Base-by-base conservation (phyloP, 2,797 vertebrate species). In the Hypotaenidia philippensis region DNA sequence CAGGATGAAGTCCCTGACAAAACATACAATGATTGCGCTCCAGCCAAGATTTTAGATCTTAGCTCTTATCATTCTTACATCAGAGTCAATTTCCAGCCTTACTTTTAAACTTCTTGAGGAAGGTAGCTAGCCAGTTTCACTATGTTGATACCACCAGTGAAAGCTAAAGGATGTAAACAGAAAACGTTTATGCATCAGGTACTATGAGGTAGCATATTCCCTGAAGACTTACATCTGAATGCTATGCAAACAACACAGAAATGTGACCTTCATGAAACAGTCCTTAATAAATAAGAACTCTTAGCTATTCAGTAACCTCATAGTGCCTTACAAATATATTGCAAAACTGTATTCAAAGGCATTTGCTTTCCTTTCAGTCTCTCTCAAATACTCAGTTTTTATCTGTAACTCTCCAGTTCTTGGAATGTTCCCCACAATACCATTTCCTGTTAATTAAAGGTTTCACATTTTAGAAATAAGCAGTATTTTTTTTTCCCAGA, bases 391-490 rank as follows among this genome's bases (percentile, higher is more conserved):
- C 19, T 72, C 47, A 34, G 3, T 7, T 81, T 91, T 95, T 57
- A 76, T 59, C 63, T 87, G 59, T 14, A 84, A 2, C 11, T 55
- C n/a, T 79, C 23, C 38, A 72, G 13, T 79, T 91, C 63, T 76
- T 83, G 27, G 22, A 91, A 86, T 44, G 18, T 44, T 32, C 63
- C 38, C 18, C 32, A 70, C 32, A 55, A 72, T 11, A 52, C 10
- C 7, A 80, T 53, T 79, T 89, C 31, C 56, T 53, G 23, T 83
- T 94, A 83, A 80, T 77, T 77, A 90, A 74, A 65, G 17, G 36
- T 41, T 95, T 90, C 34, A 49, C 6, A 64, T 76, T 90, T 89
- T 70, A 72, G 45, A 92, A 94, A 60, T 27, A 90, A 70, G 7
- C 5, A 79, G 10, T 31, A 47, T 1, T 21, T 56, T 86, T 86